Conservation (phyloP, 1,140 invertebrate species). For the Diploscapter pachys region DNA sequence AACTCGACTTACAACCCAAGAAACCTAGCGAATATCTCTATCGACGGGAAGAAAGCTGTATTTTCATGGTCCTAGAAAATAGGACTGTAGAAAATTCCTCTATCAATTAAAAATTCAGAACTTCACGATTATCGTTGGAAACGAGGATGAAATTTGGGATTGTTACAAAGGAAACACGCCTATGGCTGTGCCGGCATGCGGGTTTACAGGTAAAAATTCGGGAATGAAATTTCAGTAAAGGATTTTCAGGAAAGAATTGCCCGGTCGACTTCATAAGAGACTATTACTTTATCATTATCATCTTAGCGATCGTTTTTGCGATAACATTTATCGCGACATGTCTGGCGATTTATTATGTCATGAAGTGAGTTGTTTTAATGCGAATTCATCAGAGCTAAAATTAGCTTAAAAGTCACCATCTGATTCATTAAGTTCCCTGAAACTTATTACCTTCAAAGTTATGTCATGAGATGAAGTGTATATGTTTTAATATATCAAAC, state of each 20-base stretch:
- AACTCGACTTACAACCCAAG: constrained; percentile 7
- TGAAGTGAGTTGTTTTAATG: neutral
- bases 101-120: constrained; percentile 1
- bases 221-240: neutral
- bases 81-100: neutral
- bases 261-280: constrained; percentile 24
- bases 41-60: constrained; percentile 12
- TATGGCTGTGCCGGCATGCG: constrained; percentile 19
- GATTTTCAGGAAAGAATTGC: constrained; percentile 11
- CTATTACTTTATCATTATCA: constrained; percentile 22
- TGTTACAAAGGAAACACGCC: constrained; percentile 15
- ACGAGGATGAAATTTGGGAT: constrained; percentile 11
- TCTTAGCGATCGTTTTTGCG: constrained; percentile 6
- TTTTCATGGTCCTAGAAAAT: neutral
- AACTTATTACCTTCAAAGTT: too few relatives aligned
- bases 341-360: constrained; percentile 11
- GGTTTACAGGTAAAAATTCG: constrained; percentile 11
- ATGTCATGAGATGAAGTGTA: too few relatives aligned
- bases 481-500: too few relatives aligned
- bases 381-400: too few relatives aligned
- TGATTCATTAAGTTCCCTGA: too few relatives aligned
- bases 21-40: constrained; percentile 12
- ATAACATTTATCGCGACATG: neutral
- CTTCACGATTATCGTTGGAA: neutral
- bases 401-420: too few relatives aligned